These are phyloP conservation scores for Bombus confusus DNA, from an alignment of 1,140 invertebrate species.

Conservation along the genomic window DNA sequence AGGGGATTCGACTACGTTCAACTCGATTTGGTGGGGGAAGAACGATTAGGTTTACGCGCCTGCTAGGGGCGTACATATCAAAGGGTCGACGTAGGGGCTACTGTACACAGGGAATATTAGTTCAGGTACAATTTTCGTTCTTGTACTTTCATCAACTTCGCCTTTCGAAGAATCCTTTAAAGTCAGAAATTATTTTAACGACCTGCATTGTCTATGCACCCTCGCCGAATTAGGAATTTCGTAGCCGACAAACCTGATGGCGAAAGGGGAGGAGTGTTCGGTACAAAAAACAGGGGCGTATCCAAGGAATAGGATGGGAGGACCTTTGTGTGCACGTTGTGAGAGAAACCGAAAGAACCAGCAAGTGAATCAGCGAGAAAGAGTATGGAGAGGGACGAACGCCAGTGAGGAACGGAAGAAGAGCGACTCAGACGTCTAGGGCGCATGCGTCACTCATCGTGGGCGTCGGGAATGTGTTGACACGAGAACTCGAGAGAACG, in stretches of 20 bases:
- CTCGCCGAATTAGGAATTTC: slow-evolving; percentile 63
- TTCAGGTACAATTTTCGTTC: slow-evolving; percentile 34
- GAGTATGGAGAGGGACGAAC: slow-evolving; percentile 28
- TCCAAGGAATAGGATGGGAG: slow-evolving; percentile 40
- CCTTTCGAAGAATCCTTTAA: slow-evolving; percentile 21
- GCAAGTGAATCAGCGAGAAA: slow-evolving; percentile 44
- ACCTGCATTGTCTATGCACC: slow-evolving; percentile 66
- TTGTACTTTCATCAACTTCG: slow-evolving; percentile 9
- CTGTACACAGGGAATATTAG: neutral
- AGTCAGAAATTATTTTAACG: slow-evolving; percentile 58
- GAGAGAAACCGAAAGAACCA: slow-evolving; percentile 24
- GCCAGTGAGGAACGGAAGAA: slow-evolving; percentile 30
- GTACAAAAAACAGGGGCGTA: slow-evolving; percentile 67
- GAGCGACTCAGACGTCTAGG: slow-evolving; percentile 51
- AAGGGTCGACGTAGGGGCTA: slow-evolving; percentile 10
- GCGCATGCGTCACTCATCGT: slow-evolving; percentile 68
- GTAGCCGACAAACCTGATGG: slow-evolving; percentile 6
- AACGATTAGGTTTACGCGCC: slow-evolving; percentile 49
- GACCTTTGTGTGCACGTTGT: slow-evolving; percentile 35
- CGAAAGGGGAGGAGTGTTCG: slow-evolving; percentile 36
- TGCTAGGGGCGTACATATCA: slow-evolving; percentile 30
- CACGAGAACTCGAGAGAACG: slow-evolving; percentile 57
- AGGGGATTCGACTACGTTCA: slow-evolving; percentile 32
- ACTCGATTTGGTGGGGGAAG: slow-evolving; percentile 17
- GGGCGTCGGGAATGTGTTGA: slow-evolving; percentile 67